Evolutionary conservation across 2,888 invertebrate species (phyloP), one percentile per base, ranked within the genome.

Genomic region (Junonia oenone): DNA sequence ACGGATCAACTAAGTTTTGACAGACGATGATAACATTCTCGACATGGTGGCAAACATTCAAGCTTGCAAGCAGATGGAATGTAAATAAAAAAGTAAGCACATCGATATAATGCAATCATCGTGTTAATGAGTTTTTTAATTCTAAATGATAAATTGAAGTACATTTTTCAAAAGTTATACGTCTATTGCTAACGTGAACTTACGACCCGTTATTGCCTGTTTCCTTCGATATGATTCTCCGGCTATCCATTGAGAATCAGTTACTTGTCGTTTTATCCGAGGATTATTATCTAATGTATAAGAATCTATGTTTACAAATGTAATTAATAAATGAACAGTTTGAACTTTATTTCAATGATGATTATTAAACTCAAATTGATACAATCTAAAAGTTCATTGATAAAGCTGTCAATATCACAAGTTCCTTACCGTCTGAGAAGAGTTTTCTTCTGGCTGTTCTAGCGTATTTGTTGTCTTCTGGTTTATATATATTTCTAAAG

Each of bases 341-440:
- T 13, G 11, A 5, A 13, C 5, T 26, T 1, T 22, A 2, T 26
- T 19, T 13, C 13, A 13, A n/a, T 11, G 6, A n/a, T 6, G 6
- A 43, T 38, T 48, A 52, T 45, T 17, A 6, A 40, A 46, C 19
- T 40, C n/a, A 40, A 40, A 40, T 11, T 19, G 3, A 52, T 50
- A 19, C 38, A 40, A 15, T 45, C 27, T 46, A 50, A 27, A 40
- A 5, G 14, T 29, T 27, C 6, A 13, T 6, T 26, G n/a, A 13
- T 6, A 19, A 43, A 43, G 40, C 22, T 26, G 9, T 2, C 13
- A 43, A 14, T 43, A 43, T 62, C 63, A 63, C 67, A 69, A 73
- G 69, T 71, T 69, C 77, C 88, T 86, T 91, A 96, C 96, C 96
- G 91, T 95, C 96, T 73, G 92, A 91, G 76, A 96, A 96, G 64